A percentile compares a stretch with the other conserved stretches of the same genome.
Conservation (phyloP, 2,888 invertebrate species). For the Eupsilia transversa region DNA sequence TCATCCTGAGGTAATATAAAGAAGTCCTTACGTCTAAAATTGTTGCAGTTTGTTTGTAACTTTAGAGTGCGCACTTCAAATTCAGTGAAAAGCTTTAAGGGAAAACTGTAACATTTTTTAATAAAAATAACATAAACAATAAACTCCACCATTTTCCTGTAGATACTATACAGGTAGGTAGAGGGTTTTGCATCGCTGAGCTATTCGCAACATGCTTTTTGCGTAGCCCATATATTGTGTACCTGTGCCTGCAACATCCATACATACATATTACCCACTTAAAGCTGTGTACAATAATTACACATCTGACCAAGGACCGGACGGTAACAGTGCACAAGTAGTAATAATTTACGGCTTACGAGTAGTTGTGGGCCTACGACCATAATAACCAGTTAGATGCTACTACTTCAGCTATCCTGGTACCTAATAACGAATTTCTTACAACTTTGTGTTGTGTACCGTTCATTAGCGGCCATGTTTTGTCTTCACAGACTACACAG, state of each 20-base stretch:
- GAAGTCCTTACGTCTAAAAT: slow-evolving; percentile 18
- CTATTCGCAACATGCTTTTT: slow-evolving; percentile 29
- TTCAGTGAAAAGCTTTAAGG: slow-evolving; percentile 12
- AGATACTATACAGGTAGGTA: neutral
- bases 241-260: slow-evolving; percentile 12
- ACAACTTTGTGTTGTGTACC: slow-evolving; percentile 39
- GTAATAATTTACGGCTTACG: slow-evolving; percentile 52
- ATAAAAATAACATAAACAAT: neutral
- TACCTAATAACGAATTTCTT: slow-evolving; percentile 47
- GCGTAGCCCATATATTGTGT: slow-evolving; percentile 23
- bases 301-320: slow-evolving; percentile 48
- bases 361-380: slow-evolving; percentile 24
- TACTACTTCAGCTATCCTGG: slow-evolving; percentile 35
- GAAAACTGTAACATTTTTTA: neutral
- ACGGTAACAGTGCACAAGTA: slow-evolving; percentile 53
- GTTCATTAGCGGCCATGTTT: slow-evolving; percentile 57
- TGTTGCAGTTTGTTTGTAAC: slow-evolving; percentile 13
- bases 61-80: slow-evolving; percentile 20
- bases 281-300: slow-evolving; percentile 56
- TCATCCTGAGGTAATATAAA: too few species aligned
- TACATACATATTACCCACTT: slow-evolving; percentile 52
- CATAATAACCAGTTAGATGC: slow-evolving; percentile 59
- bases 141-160: neutral
- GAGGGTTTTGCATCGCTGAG: neutral
- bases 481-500: slow-evolving; percentile 17